These are phyloP conservation scores for Rhinatrema bivittatum DNA, from an alignment of 2,797 vertebrate species.

Conservation along the genomic window DNA sequence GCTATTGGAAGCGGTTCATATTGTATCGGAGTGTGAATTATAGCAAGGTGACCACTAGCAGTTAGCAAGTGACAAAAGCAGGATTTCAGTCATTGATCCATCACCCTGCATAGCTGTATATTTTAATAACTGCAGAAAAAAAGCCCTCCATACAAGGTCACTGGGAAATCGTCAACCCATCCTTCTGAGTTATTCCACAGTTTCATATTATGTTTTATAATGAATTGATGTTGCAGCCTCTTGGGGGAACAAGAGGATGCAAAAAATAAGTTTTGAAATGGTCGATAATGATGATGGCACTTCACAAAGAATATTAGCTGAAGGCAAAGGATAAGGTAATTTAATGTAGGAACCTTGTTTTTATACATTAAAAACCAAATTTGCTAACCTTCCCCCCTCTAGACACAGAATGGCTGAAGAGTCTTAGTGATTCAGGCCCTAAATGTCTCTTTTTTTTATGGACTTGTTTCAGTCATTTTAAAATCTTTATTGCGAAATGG, in stretches of 20 bases:
- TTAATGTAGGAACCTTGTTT: constrained; percentile 39
- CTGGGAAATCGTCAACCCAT: constrained; percentile 12
- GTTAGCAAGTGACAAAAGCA: constrained; percentile 13
- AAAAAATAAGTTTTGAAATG: constrained; percentile 39
- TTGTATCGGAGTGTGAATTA: constrained; percentile 1
- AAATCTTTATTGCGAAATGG: constrained; percentile 29
- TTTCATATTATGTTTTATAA: constrained; percentile 34
- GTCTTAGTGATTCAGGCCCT: no score
- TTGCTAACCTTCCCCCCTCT: no score
- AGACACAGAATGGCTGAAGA: no score
- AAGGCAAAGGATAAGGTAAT: constrained; percentile 33
- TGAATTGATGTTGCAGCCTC: constrained; percentile 36
- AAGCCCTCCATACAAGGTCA: background rate
- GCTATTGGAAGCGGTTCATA: constrained; percentile 12
- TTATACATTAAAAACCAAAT: constrained; percentile 40
- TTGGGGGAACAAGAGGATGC: constrained; percentile 34
- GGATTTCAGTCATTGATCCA: constrained; percentile 48
- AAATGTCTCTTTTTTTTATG: constrained; percentile 32
- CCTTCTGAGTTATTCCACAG: constrained; percentile 25
- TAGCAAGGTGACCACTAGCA: background rate
- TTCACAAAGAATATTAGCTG: constrained; percentile 35
- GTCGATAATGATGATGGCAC: constrained; percentile 47
- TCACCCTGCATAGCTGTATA: constrained; percentile 26
- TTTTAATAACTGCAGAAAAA: constrained; percentile 41
- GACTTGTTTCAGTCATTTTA: constrained; percentile 32